Conservation (phyloP, 1,140 invertebrate genomes). For the Coelopa frigida region DNA sequence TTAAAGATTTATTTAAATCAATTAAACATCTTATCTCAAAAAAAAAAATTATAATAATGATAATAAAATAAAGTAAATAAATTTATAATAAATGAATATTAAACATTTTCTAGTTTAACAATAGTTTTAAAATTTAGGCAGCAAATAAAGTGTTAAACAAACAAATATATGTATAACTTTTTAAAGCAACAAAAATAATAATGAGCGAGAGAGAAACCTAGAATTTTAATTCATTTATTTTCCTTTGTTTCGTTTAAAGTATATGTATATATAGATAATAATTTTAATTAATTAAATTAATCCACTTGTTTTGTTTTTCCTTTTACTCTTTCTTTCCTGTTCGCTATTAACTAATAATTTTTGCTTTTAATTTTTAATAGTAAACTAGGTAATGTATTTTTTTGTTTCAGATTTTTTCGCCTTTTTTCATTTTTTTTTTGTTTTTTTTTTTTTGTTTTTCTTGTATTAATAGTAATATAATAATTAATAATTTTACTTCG, state of each 20-base stretch:
- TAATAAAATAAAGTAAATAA: background rate
- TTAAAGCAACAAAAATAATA: no score
- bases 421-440: conserved; percentile 7
- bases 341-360: conserved; percentile 5
- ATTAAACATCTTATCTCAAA: no score
- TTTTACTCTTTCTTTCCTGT: conserved; percentile 1
- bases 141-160: no score
- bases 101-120: no score
- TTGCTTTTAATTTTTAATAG: conserved; percentile 10
- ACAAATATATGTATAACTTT: no score
- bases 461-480: conserved; percentile 9
- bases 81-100: no score
- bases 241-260: background rate
- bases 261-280: conserved; percentile 18
- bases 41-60: background rate
- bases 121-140: no score
- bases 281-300: conserved; percentile 17
- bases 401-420: conserved; percentile 6
- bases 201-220: no score
- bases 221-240: no score
- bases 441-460: conserved; percentile 1
- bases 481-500: conserved; percentile 8
- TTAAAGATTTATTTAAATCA: background rate
- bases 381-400: conserved; percentile 12
- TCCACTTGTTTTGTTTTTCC: conserved; percentile 9